These are phyloP conservation scores for Pocota personata DNA, from an alignment of 2,888 invertebrate species.

Conservation along the genomic window DNA sequence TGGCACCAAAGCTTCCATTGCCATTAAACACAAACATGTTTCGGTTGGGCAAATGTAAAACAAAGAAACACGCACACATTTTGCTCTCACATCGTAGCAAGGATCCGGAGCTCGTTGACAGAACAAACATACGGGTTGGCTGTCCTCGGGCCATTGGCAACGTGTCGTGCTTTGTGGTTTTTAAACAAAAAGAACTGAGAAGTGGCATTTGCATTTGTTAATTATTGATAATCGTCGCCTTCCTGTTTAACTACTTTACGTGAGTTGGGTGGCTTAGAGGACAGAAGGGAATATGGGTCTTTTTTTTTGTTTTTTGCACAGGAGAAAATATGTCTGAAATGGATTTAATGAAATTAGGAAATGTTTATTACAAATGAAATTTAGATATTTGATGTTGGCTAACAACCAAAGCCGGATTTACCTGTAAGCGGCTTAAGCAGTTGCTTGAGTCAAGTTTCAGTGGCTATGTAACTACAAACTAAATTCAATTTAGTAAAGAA, in stretches of 20 bases:
- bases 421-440: too few relatives aligned
- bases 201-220: conserved; percentile 70
- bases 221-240: conserved; percentile 72
- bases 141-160: conserved; percentile 6
- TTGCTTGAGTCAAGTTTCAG: too few relatives aligned
- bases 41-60: background rate
- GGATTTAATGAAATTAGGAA: conserved; percentile 39
- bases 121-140: conserved; percentile 52
- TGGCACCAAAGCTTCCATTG: background rate
- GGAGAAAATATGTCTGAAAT: background rate
- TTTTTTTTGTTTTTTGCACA: background rate
- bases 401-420: too few relatives aligned
- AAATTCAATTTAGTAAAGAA: too few relatives aligned
- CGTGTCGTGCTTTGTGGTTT: conserved; percentile 65
- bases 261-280: background rate
- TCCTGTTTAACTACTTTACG: conserved; percentile 52
- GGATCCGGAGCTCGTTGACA: conserved; percentile 50
- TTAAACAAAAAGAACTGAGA: conserved; percentile 51
- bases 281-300: background rate
- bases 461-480: too few relatives aligned
- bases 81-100: conserved; percentile 54
- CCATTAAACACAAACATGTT: background rate
- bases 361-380: conserved; percentile 19
- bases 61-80: conserved; percentile 58
- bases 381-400: conserved; percentile 32